Percentiles rank a stretch among this genome's conserved stretches.
phyloP scores from a whole-genome alignment of 1,140 invertebrate genomes.

The Polypedilum vanderplanki region DNA sequence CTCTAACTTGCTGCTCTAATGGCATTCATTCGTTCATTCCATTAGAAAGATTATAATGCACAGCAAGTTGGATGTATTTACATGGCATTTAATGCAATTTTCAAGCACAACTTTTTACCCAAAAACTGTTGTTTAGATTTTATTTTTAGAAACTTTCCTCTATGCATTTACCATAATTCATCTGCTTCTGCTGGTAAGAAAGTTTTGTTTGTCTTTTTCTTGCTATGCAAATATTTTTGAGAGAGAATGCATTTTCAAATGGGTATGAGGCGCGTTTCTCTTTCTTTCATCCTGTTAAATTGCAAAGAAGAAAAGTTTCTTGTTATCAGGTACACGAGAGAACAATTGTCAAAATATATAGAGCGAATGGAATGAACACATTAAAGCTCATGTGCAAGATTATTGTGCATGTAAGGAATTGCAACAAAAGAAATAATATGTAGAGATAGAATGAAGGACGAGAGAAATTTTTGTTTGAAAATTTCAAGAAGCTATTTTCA shows the following conservation, averaged over 20 bases:
- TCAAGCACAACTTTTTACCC: no score
- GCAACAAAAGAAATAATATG: background rate
- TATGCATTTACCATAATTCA: no score
- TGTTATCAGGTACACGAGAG: background rate
- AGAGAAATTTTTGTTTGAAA: background rate
- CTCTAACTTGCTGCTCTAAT: background rate
- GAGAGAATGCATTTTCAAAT: no score
- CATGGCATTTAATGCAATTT: background rate
- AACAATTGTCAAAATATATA: background rate
- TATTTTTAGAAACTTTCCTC: no score
- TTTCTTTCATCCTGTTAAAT: background rate
- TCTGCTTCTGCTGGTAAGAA: no score
- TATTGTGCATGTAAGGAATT: background rate
- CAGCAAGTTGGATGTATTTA: background rate
- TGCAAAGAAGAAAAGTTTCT: background rate
- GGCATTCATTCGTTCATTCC: background rate
- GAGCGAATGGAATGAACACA: background rate
- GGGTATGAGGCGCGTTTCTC: no score
- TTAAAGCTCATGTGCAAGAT: background rate
- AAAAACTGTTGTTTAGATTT: no score
- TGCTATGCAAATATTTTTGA: no score
- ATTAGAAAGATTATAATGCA: conserved; percentile 6
- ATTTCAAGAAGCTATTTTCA: background rate
- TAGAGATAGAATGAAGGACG: no score
- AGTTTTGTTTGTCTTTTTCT: no score